phyloP scores from a whole-genome alignment of 1,140 invertebrate species.

The Acromyrmex echinatior region DNA sequence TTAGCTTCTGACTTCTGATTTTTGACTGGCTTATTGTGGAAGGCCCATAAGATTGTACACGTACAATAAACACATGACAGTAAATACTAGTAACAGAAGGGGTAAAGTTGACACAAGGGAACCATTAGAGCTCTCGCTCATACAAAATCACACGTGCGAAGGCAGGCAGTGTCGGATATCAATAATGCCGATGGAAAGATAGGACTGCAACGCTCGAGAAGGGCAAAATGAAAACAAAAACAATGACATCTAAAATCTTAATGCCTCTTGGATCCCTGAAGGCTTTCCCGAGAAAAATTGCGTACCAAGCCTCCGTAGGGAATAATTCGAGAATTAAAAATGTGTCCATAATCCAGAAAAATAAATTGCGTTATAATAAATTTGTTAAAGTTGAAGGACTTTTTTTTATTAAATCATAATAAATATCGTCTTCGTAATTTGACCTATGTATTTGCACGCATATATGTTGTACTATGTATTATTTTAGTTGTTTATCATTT shows the following conservation, averaged over 20 bases:
- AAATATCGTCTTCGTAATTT: not conserved
- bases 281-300: too few relatives aligned
- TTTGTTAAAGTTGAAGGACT: not conserved
- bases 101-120: not conserved
- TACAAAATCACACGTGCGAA: slow-evolving; percentile 49
- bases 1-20: too few relatives aligned
- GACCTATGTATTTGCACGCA: not conserved
- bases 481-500: too few relatives aligned
- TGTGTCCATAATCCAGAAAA: not conserved
- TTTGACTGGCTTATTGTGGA: too few relatives aligned
- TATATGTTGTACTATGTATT: not conserved
- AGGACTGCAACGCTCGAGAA: slow-evolving; percentile 38
- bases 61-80: not conserved
- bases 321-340: slow-evolving; percentile 13
- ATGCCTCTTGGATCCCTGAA: slow-evolving; percentile 20
- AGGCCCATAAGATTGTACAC: not conserved
- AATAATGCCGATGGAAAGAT: slow-evolving; percentile 35
- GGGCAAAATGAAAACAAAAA: slow-evolving; percentile 76
- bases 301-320: too few relatives aligned
- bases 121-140: slow-evolving; percentile 8
- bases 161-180: slow-evolving; percentile 27
- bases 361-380: not conserved
- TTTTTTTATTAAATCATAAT: not conserved
- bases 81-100: slow-evolving; percentile 6
- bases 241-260: slow-evolving; percentile 77